These are phyloP conservation scores for Idaea dimidiata DNA, from an alignment of 2,888 invertebrate genomes.

Conservation along the genomic window DNA sequence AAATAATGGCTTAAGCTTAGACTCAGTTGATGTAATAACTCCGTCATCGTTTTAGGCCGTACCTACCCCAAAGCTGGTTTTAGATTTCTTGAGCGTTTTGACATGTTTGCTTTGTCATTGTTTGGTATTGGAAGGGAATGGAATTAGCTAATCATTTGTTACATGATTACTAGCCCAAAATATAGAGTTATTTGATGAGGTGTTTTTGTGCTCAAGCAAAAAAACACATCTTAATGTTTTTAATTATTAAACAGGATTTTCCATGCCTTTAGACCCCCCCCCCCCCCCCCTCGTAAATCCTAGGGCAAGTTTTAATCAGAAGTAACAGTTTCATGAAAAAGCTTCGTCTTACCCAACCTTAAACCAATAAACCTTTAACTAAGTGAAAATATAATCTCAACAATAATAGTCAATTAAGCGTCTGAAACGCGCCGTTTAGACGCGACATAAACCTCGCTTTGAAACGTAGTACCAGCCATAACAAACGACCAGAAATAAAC, in stretches of 20 bases:
- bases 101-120: background rate
- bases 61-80: background rate
- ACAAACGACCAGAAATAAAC: background rate
- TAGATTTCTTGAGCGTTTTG: background rate
- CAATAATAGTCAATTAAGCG: slow-evolving; percentile 17
- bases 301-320: slow-evolving; percentile 17
- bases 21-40: too few relatives aligned
- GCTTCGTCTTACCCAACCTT: slow-evolving; percentile 6
- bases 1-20: too few relatives aligned
- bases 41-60: background rate
- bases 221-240: background rate
- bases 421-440: slow-evolving; percentile 16
- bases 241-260: slow-evolving; percentile 12
- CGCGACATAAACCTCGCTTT: background rate
- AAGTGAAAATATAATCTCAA: slow-evolving; percentile 21
- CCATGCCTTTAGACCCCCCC: too few relatives aligned
- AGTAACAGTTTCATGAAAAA: slow-evolving; percentile 18
- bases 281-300: too few relatives aligned
- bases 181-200: too few relatives aligned
- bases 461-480: background rate
- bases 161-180: slow-evolving; percentile 5
- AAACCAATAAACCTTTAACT: slow-evolving; percentile 7
- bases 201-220: background rate
- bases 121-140: background rate
- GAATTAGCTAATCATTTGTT: background rate